Evolutionary conservation across 2,888 invertebrate genomes (phyloP).

Genomic region (Hyposoter dolosus): DNA sequence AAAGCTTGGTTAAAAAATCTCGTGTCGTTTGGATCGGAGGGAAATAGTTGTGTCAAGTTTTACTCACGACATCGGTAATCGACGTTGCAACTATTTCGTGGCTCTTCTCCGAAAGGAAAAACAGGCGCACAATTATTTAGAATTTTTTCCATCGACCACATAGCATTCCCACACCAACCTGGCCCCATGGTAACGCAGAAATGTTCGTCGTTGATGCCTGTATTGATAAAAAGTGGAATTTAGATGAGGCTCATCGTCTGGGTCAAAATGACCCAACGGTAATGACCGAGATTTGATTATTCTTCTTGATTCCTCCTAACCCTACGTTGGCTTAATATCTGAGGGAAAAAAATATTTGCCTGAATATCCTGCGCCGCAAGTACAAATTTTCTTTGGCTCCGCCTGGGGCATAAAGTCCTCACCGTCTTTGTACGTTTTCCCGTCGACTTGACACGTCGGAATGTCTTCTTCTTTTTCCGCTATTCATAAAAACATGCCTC

Average conservation of each 20-base stretch:
- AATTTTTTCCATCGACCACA: constrained; percentile 48
- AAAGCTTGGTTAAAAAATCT: neutral
- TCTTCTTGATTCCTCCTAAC: neutral
- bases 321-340: too few relatives aligned
- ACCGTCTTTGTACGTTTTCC: constrained; percentile 74
- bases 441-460: constrained; percentile 76
- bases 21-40: neutral
- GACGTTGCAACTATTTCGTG: constrained; percentile 68
- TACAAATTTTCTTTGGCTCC: constrained; percentile 72
- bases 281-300: neutral
- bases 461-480: constrained; percentile 69
- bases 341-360: constrained; percentile 43
- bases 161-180: constrained; percentile 70
- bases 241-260: neutral
- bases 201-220: constrained; percentile 74
- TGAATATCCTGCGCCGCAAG: constrained; percentile 71
- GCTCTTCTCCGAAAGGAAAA: constrained; percentile 63
- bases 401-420: constrained; percentile 70
- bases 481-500: constrained; percentile 55
- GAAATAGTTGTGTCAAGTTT: neutral
- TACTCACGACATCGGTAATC: constrained; percentile 78
- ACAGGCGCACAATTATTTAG: constrained; percentile 74
- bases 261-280: neutral
- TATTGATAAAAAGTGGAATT: neutral
- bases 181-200: constrained; percentile 73